Evolutionary conservation across 1,140 invertebrate genomes (phyloP), one percentile per base, ranked within the genome.

Genomic region (Telenomus remus): DNA sequence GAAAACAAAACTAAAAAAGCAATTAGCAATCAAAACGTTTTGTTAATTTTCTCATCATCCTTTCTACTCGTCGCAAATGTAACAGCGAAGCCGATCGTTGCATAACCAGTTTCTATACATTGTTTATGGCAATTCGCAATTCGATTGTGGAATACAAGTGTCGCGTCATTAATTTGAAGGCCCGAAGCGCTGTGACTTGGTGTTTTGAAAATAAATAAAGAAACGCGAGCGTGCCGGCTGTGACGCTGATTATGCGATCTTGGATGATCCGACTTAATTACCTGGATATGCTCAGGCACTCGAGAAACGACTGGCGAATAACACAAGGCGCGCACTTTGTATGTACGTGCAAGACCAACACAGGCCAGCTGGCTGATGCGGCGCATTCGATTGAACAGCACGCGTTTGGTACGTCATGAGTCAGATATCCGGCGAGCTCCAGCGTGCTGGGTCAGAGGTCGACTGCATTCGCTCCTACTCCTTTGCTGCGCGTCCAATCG

Each of bases 401-500:
- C 66, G 80, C 73, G 64, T 75, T 75, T 59, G 66, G 74, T 80
- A 79, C 81, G 80, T 84, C 80, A 81, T 85, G 84, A 85, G 84
- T 85, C 82, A 84, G 84, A 85, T 84, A 85, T 84, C 80, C 81
- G 78, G 73, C 73, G 78, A 80, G 82, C 81, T 82, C 79, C 75
- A 81, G 81, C 83, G 83, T 85, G 83, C 83, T 80, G 71, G 84
- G 84, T 85, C 83, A 80, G 39, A 78, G 84, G 84, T 85, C 82
- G 81, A 48, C 77, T 84, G 81, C 83, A 80, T 83, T 82, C 81
- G 82, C 82, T 84, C 78, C 78, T 80, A 80, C 81, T 79, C 70
- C 63, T 72, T 72, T 63, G 49, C 65, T 69, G 73, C 72, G 68
- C 79, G 79, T 81, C 75, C 75, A 79, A 76, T 60, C 59, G 75